Evolutionary conservation across 2,113 vertebrate genomes (phyloP).

Genomic region (Myrmecophaga tridactyla): DNA sequence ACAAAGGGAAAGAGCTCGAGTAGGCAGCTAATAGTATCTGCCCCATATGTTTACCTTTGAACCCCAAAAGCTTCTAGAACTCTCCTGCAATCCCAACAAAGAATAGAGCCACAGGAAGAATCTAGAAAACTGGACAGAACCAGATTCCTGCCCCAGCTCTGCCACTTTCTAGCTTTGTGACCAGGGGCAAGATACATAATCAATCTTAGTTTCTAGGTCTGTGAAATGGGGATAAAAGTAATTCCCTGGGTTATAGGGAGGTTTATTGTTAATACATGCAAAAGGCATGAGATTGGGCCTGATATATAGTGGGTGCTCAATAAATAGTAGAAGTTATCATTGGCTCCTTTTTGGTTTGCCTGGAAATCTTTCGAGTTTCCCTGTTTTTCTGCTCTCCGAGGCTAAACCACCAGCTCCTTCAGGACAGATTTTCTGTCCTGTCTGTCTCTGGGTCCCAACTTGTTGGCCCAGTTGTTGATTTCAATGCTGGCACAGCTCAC

Average conservation of each 20-base stretch:
- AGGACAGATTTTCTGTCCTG: not conserved
- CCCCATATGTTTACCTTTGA: fast-evolving
- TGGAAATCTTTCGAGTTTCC: not conserved
- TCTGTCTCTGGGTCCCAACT: fast-evolving
- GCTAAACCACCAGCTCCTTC: not conserved
- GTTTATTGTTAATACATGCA: not conserved
- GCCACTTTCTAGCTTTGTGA: not conserved
- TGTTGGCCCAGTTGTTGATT: not conserved
- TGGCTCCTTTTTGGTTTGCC: not conserved
- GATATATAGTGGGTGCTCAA: not conserved
- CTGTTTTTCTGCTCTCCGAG: not conserved
- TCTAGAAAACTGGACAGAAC: not conserved
- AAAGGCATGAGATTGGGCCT: not conserved
- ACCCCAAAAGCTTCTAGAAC: not conserved
- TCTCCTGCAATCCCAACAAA: not conserved
- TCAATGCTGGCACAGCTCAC: no score
- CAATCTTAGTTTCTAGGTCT: not conserved
- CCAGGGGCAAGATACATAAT: not conserved
- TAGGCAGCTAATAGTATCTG: not conserved
- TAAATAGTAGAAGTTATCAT: not conserved
- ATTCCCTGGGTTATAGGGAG: not conserved
- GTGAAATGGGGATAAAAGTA: not conserved
- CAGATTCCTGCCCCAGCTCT: not conserved
- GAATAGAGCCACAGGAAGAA: not conserved
- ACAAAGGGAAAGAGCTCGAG: not conserved